Conservation (phyloP, 2,113 vertebrate species). For the Egretta garzetta region DNA sequence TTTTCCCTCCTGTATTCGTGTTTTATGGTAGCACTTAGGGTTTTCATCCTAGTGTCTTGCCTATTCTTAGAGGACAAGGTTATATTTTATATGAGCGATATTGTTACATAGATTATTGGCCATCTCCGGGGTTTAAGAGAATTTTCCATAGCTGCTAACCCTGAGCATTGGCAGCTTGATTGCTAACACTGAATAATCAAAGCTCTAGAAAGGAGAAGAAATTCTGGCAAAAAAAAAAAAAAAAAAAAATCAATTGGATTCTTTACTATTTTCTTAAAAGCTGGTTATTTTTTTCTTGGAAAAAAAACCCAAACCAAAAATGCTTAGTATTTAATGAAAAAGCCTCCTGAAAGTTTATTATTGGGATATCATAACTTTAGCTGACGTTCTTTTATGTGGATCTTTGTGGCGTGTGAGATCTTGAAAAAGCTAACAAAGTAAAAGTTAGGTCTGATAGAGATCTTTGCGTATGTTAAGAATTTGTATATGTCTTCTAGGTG, state of each 20-base stretch:
- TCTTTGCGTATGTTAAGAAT: conserved; percentile 7
- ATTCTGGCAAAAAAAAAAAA: not conserved
- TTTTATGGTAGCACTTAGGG: not conserved
- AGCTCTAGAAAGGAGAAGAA: not conserved
- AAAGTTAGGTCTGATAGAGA: conserved; percentile 24
- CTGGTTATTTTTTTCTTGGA: not conserved
- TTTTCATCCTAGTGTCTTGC: not conserved
- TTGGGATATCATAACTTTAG: not conserved
- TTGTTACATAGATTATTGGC: not conserved
- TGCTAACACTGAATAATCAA: not conserved
- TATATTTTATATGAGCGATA: not conserved
- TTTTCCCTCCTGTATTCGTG: not conserved
- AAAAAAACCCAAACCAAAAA: not conserved
- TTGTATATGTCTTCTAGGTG: conserved; percentile 29
- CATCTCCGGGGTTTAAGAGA: not conserved
- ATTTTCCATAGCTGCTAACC: not conserved
- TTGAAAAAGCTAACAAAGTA: conserved; percentile 45
- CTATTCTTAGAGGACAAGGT: not conserved
- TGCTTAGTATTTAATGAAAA: not conserved
- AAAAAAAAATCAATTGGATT: not conserved
- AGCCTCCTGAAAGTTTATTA: not conserved
- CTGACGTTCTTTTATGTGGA: conserved; percentile 18
- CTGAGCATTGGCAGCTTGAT: not conserved
- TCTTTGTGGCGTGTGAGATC: conserved; percentile 10
- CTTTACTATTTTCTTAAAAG: not conserved